A percentile compares a stretch with the other conserved stretches of the same genome.
These are phyloP conservation scores for Parambassis ranga DNA, from an alignment of 2,797 vertebrate species.

Conservation along the genomic window DNA sequence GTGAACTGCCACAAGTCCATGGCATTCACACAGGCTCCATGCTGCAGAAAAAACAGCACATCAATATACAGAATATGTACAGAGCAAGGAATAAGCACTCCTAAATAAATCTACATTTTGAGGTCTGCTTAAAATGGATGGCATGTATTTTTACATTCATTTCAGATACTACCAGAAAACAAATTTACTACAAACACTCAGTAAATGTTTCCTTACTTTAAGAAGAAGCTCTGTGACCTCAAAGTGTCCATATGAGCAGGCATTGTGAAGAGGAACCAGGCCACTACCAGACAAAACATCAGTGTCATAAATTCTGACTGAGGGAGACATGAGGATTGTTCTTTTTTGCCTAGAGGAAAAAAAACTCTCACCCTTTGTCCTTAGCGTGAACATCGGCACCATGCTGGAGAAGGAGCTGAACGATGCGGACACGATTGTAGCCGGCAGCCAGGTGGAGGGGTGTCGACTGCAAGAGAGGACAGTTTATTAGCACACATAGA, in stretches of 20 bases:
- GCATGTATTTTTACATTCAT: too few species aligned
- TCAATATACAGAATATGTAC: background rate
- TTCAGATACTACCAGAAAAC: too few species aligned
- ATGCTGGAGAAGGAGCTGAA: slow-evolving; percentile 98
- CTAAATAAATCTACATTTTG: too few species aligned
- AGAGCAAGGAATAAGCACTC: background rate
- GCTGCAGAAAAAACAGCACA: slow-evolving; percentile 71
- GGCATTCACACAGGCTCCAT: slow-evolving; percentile 96
- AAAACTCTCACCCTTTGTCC: slow-evolving; percentile 90
- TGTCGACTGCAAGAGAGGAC: slow-evolving; percentile 86
- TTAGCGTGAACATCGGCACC: slow-evolving; percentile 98
- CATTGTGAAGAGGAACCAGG: slow-evolving; percentile 97
- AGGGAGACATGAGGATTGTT: background rate
- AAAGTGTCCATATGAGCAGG: slow-evolving; percentile 98
- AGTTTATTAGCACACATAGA: slow-evolving; percentile 19
- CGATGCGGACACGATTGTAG: slow-evolving; percentile 97
- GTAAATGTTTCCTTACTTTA: too few species aligned
- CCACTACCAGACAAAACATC: slow-evolving; percentile 79
- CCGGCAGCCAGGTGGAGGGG: slow-evolving; percentile 97
- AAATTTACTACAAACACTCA: too few species aligned
- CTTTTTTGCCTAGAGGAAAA: background rate
- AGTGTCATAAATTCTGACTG: background rate
- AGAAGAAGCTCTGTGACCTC: slow-evolving; percentile 97
- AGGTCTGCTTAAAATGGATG: too few species aligned
- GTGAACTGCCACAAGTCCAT: slow-evolving; percentile 99